phyloP scores from a whole-genome alignment of 2,113 vertebrate species.

The Amblyornis subalaris region DNA sequence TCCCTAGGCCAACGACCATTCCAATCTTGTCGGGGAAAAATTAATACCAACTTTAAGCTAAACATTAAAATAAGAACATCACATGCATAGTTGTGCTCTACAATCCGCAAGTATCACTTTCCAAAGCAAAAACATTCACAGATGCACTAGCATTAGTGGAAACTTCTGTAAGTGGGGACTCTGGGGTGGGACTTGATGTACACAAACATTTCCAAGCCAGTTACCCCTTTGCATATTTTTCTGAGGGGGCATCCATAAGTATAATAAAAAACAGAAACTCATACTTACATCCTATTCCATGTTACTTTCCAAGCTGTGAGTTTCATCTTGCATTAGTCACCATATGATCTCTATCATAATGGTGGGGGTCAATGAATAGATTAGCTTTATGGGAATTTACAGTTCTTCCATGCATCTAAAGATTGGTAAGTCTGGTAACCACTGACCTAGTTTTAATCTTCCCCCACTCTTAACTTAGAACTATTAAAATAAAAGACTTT shows the following conservation, averaged over 20 bases:
- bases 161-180: slow-evolving; percentile 70
- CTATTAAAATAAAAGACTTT: slow-evolving; percentile 72
- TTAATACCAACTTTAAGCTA: slow-evolving; percentile 51
- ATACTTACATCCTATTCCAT: slow-evolving; percentile 99
- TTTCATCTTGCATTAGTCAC: slow-evolving; percentile 99
- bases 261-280: slow-evolving; percentile 98
- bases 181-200: slow-evolving; percentile 69
- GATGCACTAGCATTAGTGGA: slow-evolving; percentile 64
- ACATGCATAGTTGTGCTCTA: slow-evolving; percentile 67
- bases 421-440: slow-evolving; percentile 88
- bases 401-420: slow-evolving; percentile 99
- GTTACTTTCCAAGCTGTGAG: slow-evolving; percentile 99
- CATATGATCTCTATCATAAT: slow-evolving; percentile 99
- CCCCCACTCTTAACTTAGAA: slow-evolving; percentile 76
- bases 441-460: slow-evolving; percentile 77
- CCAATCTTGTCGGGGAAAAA: slow-evolving; percentile 33
- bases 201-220: slow-evolving; percentile 81
- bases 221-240: slow-evolving; percentile 98
- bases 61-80: slow-evolving; percentile 65
- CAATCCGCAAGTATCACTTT: slow-evolving; percentile 41
- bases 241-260: slow-evolving; percentile 97
- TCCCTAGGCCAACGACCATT: slow-evolving; percentile 42
- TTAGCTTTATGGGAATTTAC: slow-evolving; percentile 99
- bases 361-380: slow-evolving; percentile 99
- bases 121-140: slow-evolving; percentile 68